Evolutionary conservation across 2,888 invertebrate species (phyloP).

Genomic region (Myathropa florea): DNA sequence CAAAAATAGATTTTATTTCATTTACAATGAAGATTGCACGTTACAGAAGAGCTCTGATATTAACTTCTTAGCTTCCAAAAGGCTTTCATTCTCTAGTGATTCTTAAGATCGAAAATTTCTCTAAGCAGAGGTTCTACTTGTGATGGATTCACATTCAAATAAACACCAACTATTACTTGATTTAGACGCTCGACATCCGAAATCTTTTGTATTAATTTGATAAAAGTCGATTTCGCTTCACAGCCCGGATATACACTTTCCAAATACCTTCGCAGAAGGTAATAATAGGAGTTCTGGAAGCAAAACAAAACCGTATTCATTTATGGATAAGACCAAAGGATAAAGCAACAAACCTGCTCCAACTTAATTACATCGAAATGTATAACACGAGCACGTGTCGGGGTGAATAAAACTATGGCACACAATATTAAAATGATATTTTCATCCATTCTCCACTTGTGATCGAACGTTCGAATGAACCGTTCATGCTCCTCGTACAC

Average conservation of each 20-base stretch:
- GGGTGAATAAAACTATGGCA: constrained; percentile 94
- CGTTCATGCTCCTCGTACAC: constrained; percentile 93
- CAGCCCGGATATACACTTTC: constrained; percentile 92
- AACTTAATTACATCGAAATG: constrained; percentile 92
- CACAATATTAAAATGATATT: constrained; percentile 94
- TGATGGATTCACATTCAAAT: constrained; percentile 94
- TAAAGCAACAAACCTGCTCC: constrained; percentile 85
- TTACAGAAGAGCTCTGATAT: constrained; percentile 67
- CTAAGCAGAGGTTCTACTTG: constrained; percentile 95
- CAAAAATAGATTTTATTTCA: constrained; percentile 68
- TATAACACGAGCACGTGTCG: constrained; percentile 89
- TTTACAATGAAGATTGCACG: constrained; percentile 68
- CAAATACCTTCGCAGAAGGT: constrained; percentile 90
- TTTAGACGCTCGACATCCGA: constrained; percentile 93
- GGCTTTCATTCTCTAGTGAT: constrained; percentile 76
- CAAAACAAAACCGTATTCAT: neutral
- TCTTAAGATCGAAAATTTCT: constrained; percentile 97
- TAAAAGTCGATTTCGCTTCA: constrained; percentile 92
- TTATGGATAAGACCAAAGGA: neutral
- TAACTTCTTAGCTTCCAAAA: constrained; percentile 39
- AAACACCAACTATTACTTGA: constrained; percentile 94
- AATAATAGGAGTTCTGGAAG: constrained; percentile 92
- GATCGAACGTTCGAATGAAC: constrained; percentile 92
- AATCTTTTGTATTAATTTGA: constrained; percentile 94
- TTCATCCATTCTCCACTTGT: constrained; percentile 92